A percentile compares a stretch with the other conserved stretches of the same genome.
Conservation (phyloP, 2,888 invertebrate genomes). For the Galerucella pusilla region DNA sequence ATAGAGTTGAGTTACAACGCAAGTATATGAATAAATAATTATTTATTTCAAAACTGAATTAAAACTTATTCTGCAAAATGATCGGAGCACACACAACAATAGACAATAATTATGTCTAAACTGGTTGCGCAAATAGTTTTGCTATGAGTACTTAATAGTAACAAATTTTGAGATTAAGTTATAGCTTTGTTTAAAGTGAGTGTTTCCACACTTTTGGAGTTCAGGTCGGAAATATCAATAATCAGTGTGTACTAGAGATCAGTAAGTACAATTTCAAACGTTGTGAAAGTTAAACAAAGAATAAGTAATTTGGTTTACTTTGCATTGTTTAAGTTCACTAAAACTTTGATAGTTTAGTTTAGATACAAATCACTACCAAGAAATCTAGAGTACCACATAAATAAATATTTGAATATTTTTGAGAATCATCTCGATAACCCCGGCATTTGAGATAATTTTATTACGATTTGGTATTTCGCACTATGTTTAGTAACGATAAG, state of each 20-base stretch:
- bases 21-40: too few species aligned
- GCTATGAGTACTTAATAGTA: too few species aligned
- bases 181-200: too few species aligned
- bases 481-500: constrained; percentile 16
- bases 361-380: constrained; percentile 9
- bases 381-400: constrained; percentile 21
- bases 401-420: constrained; percentile 33
- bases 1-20: too few species aligned
- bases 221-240: not conserved
- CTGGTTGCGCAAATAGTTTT: too few species aligned
- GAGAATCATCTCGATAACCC: constrained; percentile 28
- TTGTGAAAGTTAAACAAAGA: constrained; percentile 18
- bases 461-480: constrained; percentile 29
- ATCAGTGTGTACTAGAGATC: not conserved
- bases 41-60: too few species aligned
- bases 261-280: not conserved
- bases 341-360: constrained; percentile 12
- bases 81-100: too few species aligned
- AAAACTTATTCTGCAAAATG: too few species aligned
- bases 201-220: too few species aligned
- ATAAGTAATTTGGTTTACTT: constrained; percentile 22
- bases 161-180: too few species aligned
- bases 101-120: too few species aligned
- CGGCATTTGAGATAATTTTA: constrained; percentile 23
- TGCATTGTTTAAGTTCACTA: constrained; percentile 17